Evolutionary conservation across 1,140 invertebrate species (phyloP).

Genomic region (Nasonia vitripennis): DNA sequence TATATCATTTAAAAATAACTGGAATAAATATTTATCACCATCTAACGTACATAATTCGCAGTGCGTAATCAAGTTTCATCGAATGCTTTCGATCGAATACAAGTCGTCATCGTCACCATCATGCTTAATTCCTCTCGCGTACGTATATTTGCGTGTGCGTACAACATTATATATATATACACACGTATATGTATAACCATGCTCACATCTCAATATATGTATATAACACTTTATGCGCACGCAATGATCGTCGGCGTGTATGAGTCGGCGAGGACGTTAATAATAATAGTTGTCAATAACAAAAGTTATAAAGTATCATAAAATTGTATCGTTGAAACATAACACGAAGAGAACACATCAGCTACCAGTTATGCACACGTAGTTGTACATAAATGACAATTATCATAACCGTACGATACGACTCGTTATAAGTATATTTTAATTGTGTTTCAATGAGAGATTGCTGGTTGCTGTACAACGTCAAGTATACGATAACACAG

Average conservation of each 20-base stretch:
- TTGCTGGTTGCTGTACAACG: neutral
- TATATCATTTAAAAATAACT: constrained; percentile 49
- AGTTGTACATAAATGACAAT: neutral
- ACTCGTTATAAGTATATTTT: neutral
- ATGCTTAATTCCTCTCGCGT: neutral
- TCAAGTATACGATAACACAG: neutral
- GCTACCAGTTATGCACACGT: constrained; percentile 11
- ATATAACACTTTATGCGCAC: neutral
- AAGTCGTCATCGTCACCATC: neutral
- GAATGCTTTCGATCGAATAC: constrained; percentile 26
- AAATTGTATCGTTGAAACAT: constrained; percentile 26
- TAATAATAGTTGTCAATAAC: neutral
- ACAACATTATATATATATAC: constrained; percentile 32
- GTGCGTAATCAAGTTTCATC: constrained; percentile 30
- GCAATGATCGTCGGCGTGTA: constrained; percentile 4
- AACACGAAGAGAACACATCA: constrained; percentile 31
- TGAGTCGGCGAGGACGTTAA: neutral
- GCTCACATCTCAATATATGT: neutral
- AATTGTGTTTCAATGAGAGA: neutral
- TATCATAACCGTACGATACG: neutral
- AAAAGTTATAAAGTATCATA: constrained; percentile 16
- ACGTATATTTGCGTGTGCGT: constrained; percentile 4
- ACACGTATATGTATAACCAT: neutral
- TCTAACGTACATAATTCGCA: constrained; percentile 43
- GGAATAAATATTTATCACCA: constrained; percentile 48